Evolutionary conservation across 2,113 vertebrate genomes (phyloP), one percentile per base, ranked within the genome.

Genomic region (Ploceus nigricollis): DNA sequence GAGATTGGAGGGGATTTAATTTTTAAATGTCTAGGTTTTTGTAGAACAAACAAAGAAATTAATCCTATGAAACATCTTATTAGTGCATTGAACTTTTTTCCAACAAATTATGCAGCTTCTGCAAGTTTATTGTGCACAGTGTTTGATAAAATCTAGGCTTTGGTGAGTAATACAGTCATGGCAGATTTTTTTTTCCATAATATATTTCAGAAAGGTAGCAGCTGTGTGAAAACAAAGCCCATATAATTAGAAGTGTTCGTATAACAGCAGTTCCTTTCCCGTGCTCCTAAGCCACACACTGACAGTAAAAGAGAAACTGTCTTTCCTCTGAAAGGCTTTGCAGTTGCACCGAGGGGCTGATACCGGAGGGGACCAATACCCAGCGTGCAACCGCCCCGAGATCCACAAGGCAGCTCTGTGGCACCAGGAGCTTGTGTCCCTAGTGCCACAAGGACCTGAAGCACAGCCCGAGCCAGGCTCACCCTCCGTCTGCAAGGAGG

Each of bases 171-270:
- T 35, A 57, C 15, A 53, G 33, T 50, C 66, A 47, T n/a, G 54
- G 63, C 13, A 90, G 63, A 23, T 50, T 35, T 40, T 80, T 82
- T 88, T 80, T 75, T 50, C 11, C 58, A 27, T 69, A 39, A 65
- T 50, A 73, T 0, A 0, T 79, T 82, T 85, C 61, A 75, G 57
- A 93, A 76, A 91, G 70, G 50, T 50, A 76, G 54, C 40, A 91
- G 91, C 80, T 92, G 58, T 82, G 84, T 82, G 80, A 89, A 93
- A 91, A 87, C 68, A 84, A 87, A 93, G 19, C 37, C 37, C 0
- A 3, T 42, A 72, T 95, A 91, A 95, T 50, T 92, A 90, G 83
- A 76, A 92, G 44, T 24, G 24, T 75, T 95, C 44, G 3, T 50
- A 2, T 48, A 84, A 54, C 24, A 89, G 60, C 77, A 84, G 23